A percentile compares a stretch with the other conserved stretches of the same genome.
Evolutionary conservation across 1,140 invertebrate genomes (phyloP).

Genomic region (Drosophila kurseongensis): DNA sequence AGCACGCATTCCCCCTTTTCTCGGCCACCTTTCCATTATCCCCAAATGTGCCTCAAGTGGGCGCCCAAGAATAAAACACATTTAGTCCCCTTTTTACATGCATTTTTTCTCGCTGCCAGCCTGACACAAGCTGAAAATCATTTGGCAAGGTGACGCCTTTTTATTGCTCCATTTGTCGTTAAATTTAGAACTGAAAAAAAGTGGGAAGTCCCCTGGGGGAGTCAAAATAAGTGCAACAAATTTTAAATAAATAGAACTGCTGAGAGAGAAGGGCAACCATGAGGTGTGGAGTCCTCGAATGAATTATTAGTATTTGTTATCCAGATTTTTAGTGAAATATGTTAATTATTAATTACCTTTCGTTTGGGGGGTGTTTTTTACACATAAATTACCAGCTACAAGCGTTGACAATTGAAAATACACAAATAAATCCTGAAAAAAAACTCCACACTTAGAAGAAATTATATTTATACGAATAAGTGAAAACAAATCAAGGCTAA

Average conservation of each 20-base stretch:
- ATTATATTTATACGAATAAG: conserved; percentile 42
- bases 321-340: conserved; percentile 68
- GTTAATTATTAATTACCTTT: conserved; percentile 76
- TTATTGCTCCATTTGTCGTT: conserved; percentile 66
- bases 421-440: conserved; percentile 27
- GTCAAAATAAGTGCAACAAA: conserved; percentile 28
- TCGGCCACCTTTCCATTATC: neutral
- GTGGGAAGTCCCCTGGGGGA: conserved; percentile 16
- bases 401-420: conserved; percentile 55
- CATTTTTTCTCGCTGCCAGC: conserved; percentile 28
- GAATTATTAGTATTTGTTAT: conserved; percentile 71
- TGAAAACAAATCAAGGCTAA: conserved; percentile 77
- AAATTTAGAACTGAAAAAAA: conserved; percentile 61
- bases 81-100: conserved; percentile 9
- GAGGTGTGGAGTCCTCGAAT: conserved; percentile 41
- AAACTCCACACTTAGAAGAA: conserved; percentile 5
- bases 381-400: conserved; percentile 42
- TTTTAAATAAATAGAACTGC: conserved; percentile 66
- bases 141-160: conserved; percentile 78
- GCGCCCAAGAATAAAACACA: conserved; percentile 45
- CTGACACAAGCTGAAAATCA: conserved; percentile 42
- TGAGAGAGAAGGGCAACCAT: conserved; percentile 18
- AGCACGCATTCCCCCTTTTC: neutral
- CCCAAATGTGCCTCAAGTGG: conserved; percentile 53
- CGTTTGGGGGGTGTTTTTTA: conserved; percentile 36